Base-by-base conservation (phyloP, 1,140 invertebrate species). In the Tetragnatha versicolor region DNA sequence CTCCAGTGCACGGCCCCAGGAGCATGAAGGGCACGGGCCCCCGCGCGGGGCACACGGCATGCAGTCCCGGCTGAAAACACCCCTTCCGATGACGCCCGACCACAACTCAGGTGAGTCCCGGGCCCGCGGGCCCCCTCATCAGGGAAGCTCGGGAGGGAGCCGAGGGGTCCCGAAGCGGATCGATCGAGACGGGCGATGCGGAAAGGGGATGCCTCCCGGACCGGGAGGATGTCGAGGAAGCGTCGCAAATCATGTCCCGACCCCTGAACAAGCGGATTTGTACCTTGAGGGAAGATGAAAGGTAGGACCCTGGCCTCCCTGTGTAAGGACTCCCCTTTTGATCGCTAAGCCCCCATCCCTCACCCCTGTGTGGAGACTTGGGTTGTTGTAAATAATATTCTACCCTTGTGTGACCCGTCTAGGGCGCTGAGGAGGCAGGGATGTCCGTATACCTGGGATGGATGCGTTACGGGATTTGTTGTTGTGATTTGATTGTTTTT, bases 51-150 rank as follows among this genome's bases (percentile, higher is more conserved):
- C 68, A 70, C 31, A 25, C 49, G 47, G 20, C 49, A 33, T 70
- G 68, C 68, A 70, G 68, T 35, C 58, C 68, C 68, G 68, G 68
- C 68, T 70, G 31, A 70, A 12, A 70, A 47, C 33, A 68, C 65
- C 49, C 25, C 68, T 51, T 29, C 39, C 47, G 47, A 70, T 70
- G 68, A 70, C 68, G 47, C 68, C 68, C 68, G 55, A 35, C 66
- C 66, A 45, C 66, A 29, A 17, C 7, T 17, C 51, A 70, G 51
- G 33, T 70, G 49, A 70, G 49, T 70, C 20, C 22, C n/a, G 12
- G 6, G 20, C 17, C 25, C 10, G 22, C 22, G 14, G 17, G 22
- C 20, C 33, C n/a, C 22, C 58, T 29, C 58, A 14, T 10, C 12
- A 2, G 6, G 12, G 9, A 37, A 61, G 17, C 10, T n/a, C 42